Conservation (phyloP, 2,888 invertebrate species). For the Xestia rhomboidea region DNA sequence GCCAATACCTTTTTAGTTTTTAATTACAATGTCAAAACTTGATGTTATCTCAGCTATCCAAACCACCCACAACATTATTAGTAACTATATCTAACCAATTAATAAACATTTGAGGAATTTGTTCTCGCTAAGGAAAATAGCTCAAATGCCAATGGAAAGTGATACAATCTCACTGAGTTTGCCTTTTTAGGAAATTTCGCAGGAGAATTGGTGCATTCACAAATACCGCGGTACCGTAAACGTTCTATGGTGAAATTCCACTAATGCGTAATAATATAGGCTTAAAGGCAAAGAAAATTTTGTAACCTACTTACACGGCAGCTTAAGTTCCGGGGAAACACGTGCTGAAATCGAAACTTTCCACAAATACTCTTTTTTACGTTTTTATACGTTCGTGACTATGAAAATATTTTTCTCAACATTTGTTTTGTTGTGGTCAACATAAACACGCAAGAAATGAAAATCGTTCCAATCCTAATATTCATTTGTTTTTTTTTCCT, state of each 20-base stretch:
- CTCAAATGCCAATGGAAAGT: constrained; percentile 53
- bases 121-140: constrained; percentile 44
- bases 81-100: constrained; percentile 45
- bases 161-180: constrained; percentile 59
- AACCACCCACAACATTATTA: constrained; percentile 27
- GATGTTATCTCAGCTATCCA: constrained; percentile 19
- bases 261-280: constrained; percentile 37
- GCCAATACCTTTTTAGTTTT: not conserved
- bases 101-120: constrained; percentile 42
- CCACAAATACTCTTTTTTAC: not conserved
- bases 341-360: constrained; percentile 13
- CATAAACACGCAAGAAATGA: not conserved
- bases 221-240: constrained; percentile 44
- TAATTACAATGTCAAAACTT: constrained; percentile 15
- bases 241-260: constrained; percentile 51
- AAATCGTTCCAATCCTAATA: constrained; percentile 4
- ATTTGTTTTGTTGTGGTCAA: not conserved
- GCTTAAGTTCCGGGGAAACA: constrained; percentile 5
- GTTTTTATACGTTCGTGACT: not conserved
- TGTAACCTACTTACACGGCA: constrained; percentile 15
- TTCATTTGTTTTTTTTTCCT: constrained; percentile 6
- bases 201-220: constrained; percentile 55
- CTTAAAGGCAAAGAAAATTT: constrained; percentile 34
- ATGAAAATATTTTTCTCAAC: too few relatives aligned
- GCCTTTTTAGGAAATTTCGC: constrained; percentile 58